Conservation (phyloP, 1,140 invertebrate genomes). For the Dendroctonus valens region DNA sequence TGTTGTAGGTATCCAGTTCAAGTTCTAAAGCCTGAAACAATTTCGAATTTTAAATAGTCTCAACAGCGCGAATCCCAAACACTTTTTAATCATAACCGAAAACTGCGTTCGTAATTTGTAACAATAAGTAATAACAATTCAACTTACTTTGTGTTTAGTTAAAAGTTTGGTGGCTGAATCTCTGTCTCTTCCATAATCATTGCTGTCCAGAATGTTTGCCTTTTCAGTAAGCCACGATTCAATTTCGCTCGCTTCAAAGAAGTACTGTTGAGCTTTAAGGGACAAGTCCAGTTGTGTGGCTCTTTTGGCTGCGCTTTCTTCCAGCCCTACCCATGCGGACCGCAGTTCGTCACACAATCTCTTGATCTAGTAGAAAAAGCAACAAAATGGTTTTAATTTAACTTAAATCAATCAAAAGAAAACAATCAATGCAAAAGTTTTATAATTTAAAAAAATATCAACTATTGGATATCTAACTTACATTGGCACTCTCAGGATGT, state of each 20-base stretch:
- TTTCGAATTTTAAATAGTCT: conserved; percentile 9
- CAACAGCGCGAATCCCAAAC: too few species aligned
- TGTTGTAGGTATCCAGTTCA: conserved; percentile 90
- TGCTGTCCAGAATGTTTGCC: conserved; percentile 74
- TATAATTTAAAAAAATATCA: too few species aligned
- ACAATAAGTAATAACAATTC: background rate
- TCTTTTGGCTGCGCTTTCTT: conserved; percentile 67
- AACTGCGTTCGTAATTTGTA: background rate
- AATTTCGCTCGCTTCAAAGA: conserved; percentile 87
- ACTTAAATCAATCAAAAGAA: background rate
- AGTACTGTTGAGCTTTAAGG: conserved; percentile 84
- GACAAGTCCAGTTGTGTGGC: conserved; percentile 80
- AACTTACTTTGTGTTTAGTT: conserved; percentile 82
- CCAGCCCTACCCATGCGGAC: conserved; percentile 68
- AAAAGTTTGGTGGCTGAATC: conserved; percentile 87
- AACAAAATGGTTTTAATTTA: too few species aligned
- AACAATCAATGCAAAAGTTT: too few species aligned
- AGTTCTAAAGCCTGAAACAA: conserved; percentile 75
- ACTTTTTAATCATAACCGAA: background rate
- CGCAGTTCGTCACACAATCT: conserved; percentile 65
- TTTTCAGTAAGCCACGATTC: conserved; percentile 92
- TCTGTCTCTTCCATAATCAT: conserved; percentile 83
- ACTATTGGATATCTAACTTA: conserved; percentile 43
- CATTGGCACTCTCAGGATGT: conserved; percentile 75
- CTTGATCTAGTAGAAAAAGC: conserved; percentile 55